Evolutionary conservation across 2,113 vertebrate species (phyloP).

Genomic region (Globicephala melas): DNA sequence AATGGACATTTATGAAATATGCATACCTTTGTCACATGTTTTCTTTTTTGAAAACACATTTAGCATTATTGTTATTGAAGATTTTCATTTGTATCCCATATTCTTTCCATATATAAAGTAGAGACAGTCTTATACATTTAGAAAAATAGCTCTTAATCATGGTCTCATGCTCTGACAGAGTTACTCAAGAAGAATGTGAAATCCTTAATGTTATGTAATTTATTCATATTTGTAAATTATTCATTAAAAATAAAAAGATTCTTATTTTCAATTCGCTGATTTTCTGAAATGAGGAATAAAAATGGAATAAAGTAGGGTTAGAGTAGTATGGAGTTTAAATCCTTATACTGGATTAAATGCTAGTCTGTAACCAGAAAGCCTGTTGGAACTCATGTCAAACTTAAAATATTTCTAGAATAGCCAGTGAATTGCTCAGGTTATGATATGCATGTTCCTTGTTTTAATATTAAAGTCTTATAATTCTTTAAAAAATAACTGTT

Average conservation of each 20-base stretch:
- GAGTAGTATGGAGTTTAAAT: not conserved
- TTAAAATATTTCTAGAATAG: not conserved
- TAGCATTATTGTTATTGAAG: not conserved
- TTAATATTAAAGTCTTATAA: not conserved
- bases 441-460: not conserved
- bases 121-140: not conserved
- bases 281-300: not conserved
- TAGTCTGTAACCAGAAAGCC: not conserved
- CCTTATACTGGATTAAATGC: not conserved
- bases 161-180: not conserved
- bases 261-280: not conserved
- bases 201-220: not conserved
- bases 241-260: not conserved
- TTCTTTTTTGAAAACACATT: not conserved
- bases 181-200: not conserved
- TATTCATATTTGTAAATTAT: not conserved
- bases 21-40: not conserved
- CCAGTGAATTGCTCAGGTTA: not conserved
- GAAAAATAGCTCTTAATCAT: not conserved
- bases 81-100: not conserved
- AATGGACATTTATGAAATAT: not conserved
- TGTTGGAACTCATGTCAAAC: not conserved
- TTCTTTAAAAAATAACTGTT: not conserved
- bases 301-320: not conserved
- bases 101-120: not conserved